Evolutionary conservation across 2,113 vertebrate species (phyloP), one percentile per base, ranked within the genome.

Genomic region (Cinclus cinclus): DNA sequence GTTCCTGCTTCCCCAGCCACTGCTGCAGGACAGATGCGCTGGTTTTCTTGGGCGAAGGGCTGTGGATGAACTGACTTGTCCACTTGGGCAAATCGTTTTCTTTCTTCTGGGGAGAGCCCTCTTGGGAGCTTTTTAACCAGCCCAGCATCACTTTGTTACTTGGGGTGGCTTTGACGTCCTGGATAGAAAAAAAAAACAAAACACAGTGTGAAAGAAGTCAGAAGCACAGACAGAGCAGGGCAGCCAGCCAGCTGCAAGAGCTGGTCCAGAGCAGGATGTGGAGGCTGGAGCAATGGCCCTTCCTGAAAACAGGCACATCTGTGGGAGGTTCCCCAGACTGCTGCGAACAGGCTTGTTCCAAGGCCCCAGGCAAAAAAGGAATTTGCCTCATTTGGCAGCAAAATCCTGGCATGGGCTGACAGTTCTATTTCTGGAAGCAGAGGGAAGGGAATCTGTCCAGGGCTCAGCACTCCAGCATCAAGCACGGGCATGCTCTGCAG

Each of bases 81-180:
- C 97, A 97, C 71, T 84, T 97, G 39, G 95, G 69, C 6, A 70
- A 52, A n/a, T 92, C 46, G 0, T 97, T 76, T 94, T 97, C 96
- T 97, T 98, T 96, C 97, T 98, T 99, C 83, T 96, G 97, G 17
- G 98, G 97, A 22, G 98, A 94, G 28, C 97, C 89, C 69, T 96
- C 94, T 28, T 93, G 73, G 35, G 89, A 89, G 44, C 85, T 98
- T 83, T 98, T 97, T 86, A 99, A 97, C 99, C 99, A 99, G 59
- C 95, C 97, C 96, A 97, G 96, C 99, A 99, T 98, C 95, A 62
- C 96, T 96, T 98, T 98, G 88, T 98, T 98, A 92, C 98, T 98
- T 44, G 97, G 97, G 52, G 98, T 98, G 14, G 94, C 81, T 71
- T 97, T 98, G 55, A 95, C 75, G 67, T 98, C 98, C 99, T 99